phyloP scores from a whole-genome alignment of 2,797 vertebrate species.

The Amazona finschi region DNA sequence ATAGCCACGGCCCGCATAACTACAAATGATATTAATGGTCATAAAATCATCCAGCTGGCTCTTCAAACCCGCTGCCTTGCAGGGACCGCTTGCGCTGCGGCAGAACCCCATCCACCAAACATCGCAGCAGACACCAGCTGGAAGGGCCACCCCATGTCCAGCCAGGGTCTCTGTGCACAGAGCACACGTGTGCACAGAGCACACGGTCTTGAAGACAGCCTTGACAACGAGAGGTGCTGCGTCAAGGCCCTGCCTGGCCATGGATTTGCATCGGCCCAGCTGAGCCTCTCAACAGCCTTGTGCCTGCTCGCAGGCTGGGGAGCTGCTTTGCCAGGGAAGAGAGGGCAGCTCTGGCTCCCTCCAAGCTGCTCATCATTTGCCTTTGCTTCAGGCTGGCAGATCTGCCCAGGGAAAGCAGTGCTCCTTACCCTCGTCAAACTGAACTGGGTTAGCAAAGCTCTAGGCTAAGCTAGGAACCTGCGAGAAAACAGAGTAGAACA shows the following conservation, averaged over 20 bases:
- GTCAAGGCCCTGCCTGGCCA: background rate
- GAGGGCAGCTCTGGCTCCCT: background rate
- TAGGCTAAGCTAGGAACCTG: background rate
- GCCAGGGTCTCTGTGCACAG: background rate
- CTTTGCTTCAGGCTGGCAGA: background rate
- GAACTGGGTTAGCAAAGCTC: background rate
- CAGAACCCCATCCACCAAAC: background rate
- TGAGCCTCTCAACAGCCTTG: background rate
- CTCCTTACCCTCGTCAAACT: background rate
- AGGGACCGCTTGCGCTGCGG: rapidly evolving
- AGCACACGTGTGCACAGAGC: rapidly evolving
- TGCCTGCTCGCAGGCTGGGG: background rate
- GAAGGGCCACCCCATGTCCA: background rate
- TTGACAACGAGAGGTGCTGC: rapidly evolving
- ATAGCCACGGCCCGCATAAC: background rate
- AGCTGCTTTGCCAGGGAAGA: background rate
- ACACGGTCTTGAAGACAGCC: background rate
- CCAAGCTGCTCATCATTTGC: background rate
- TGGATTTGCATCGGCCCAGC: rapidly evolving
- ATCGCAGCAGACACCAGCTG: background rate
- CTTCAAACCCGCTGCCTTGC: background rate
- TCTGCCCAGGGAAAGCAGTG: background rate
- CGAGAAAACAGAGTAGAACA: background rate
- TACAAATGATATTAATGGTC: constrained; percentile 50
- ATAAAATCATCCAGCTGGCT: constrained; percentile 50